phyloP scores from a whole-genome alignment of 1,140 invertebrate genomes.

The Cecropterus lyciades region DNA sequence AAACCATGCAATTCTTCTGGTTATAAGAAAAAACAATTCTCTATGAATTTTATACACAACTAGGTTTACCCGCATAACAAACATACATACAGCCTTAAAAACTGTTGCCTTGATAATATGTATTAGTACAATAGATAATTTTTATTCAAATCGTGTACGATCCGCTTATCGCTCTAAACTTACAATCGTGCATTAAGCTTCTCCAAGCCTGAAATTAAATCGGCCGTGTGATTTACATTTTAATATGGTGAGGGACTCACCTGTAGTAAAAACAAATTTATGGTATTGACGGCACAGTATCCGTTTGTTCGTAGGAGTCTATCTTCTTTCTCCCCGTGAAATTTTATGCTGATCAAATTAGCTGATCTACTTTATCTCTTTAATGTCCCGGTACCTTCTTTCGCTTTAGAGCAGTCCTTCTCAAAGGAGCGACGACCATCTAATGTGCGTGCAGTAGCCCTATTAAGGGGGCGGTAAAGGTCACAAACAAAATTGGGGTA shows the following conservation, averaged over 20 bases:
- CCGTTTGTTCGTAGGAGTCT: slow-evolving; percentile 42
- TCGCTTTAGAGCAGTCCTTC: background rate
- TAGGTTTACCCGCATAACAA: no score
- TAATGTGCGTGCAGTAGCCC: no score
- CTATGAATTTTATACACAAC: no score
- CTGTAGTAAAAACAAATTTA: slow-evolving; percentile 76
- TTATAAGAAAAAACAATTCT: no score
- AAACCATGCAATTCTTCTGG: no score
- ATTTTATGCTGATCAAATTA: slow-evolving; percentile 62
- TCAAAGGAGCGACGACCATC: no score
- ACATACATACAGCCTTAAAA: no score
- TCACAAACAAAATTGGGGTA: no score
- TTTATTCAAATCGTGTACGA: no score
- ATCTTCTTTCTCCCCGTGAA: slow-evolving; percentile 33
- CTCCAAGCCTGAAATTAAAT: slow-evolving; percentile 78
- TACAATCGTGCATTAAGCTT: slow-evolving; percentile 50
- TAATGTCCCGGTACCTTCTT: slow-evolving; percentile 22
- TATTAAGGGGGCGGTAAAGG: no score
- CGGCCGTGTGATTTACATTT: slow-evolving; percentile 79
- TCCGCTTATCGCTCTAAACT: slow-evolving; percentile 20
- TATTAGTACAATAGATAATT: no score
- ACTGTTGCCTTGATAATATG: no score
- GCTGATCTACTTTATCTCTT: slow-evolving; percentile 42
- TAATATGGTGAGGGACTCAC: slow-evolving; percentile 74
- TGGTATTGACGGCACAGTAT: slow-evolving; percentile 62